Base-by-base conservation (phyloP, 1,140 invertebrate species). In the Chironomus striatipennis region DNA sequence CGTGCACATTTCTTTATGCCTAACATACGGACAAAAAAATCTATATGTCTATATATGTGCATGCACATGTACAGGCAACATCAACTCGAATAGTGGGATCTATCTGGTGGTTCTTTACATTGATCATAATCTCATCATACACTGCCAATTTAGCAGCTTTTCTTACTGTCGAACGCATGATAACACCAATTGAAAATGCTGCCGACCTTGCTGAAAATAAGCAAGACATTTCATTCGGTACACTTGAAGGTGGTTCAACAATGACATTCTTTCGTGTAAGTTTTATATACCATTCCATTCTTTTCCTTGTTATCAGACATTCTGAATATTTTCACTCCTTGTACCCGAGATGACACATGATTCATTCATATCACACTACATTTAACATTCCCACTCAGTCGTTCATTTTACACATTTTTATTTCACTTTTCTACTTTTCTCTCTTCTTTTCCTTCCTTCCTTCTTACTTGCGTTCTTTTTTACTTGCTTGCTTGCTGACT, bases 41-140 rank as follows among this genome's bases (percentile, higher is more conserved):
- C 8, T 57, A 57, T 10, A n/a, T 15, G n/a, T 15, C 4, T 5
- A 57, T 9, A 47, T 15, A 47, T n/a, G n/a, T n/a, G n/a, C 8
- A 57, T 15, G 8, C 42, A 47, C 7, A 57, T 57, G 12, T 57
- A 76, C 81, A 97, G 92, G 95, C 96, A 15, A 94, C 95, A 10
- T 97, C 94, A 2, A 97, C 96, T 2, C 85, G 96, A 75, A 94
- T 97, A 78, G 93, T 98, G 12, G 94, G 95, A 10, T 93, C 93
- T 7, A 97, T 98, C 76, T 99, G 97, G 97, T 98, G 97, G 95
- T 98, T 99, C 83, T 99, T 99, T 84, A 98, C 97, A 0, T 87
- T 99, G 17, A 98, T 99, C 80, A 97, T 99, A 79, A 96, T 99
- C 75, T 97, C 96, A 0, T 97, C 96, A 18, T 98, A 98, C 83